Conservation (phyloP, 1,140 invertebrate genomes). For the Plodia interpunctella region DNA sequence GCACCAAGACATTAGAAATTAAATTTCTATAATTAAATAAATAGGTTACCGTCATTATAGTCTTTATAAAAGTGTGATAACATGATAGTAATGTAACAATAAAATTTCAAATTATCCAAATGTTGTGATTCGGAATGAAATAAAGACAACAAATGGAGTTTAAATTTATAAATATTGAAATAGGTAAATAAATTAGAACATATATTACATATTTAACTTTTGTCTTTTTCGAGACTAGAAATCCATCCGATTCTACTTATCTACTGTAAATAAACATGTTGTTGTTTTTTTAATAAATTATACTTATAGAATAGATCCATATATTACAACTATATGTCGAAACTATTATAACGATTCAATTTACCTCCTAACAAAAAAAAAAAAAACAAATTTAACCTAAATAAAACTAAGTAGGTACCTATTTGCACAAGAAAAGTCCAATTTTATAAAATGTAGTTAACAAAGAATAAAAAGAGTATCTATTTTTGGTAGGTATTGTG, state of each 20-base stretch:
- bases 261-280: no score
- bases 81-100: slow-evolving; percentile 15
- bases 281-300: no score
- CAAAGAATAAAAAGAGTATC: not conserved
- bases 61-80: slow-evolving; percentile 39
- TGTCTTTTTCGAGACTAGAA: not conserved
- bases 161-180: not conserved
- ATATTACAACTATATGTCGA: no score
- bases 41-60: slow-evolving; percentile 11
- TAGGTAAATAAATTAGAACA: not conserved
- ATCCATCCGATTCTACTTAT: no score
- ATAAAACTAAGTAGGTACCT: not conserved
- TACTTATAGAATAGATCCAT: no score
- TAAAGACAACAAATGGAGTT: slow-evolving; percentile 10
- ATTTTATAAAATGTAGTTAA: not conserved
- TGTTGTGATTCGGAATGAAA: slow-evolving; percentile 21
- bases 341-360: no score
- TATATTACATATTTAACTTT: not conserved
- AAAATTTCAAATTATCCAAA: slow-evolving; percentile 5
- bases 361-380: no score
- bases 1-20: slow-evolving; percentile 16
- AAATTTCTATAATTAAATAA: slow-evolving; percentile 13
- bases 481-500: not conserved
- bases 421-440: no score
- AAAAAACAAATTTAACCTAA: not conserved